Conservation (phyloP, 2,797 vertebrate species). For the Babyrousa celebensis region DNA sequence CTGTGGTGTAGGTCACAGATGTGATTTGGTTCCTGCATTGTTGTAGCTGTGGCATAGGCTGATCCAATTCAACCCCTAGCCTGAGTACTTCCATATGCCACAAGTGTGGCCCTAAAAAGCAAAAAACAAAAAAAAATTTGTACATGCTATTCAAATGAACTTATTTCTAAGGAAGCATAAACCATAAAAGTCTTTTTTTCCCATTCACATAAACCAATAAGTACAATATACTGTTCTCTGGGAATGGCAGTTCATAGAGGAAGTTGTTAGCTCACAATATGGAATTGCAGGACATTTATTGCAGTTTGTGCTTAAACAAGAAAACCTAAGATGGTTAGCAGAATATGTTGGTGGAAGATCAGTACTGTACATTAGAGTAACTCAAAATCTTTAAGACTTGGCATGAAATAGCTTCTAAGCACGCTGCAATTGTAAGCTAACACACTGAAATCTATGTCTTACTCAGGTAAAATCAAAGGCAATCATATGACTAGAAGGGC, state of each 20-base stretch:
- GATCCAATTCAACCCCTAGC: too few relatives aligned
- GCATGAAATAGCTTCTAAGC: constrained; percentile 58
- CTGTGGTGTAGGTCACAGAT: too few relatives aligned
- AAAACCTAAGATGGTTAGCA: constrained; percentile 5
- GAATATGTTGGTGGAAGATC: constrained; percentile 12
- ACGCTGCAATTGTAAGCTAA: neutral
- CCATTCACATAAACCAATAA: neutral
- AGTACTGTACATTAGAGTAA: neutral
- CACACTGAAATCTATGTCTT: neutral
- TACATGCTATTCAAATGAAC: neutral
- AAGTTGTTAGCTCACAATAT: neutral
- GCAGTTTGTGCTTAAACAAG: neutral
- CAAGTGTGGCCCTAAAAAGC: too few relatives aligned
- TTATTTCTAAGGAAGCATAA: neutral
- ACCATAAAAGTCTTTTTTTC: neutral
- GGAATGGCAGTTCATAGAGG: neutral
- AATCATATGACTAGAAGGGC: neutral
- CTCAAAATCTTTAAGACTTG: constrained; percentile 25
- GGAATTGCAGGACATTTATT: neutral
- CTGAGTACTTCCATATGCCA: too few relatives aligned
- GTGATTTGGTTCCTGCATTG: too few relatives aligned
- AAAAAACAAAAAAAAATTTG: neutral
- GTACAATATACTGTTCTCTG: neutral
- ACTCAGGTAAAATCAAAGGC: constrained; percentile 43
- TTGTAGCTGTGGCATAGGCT: too few relatives aligned